Evolutionary conservation across 2,113 vertebrate genomes (phyloP), one percentile per base, ranked within the genome.

Genomic region (Meriones unguiculatus): DNA sequence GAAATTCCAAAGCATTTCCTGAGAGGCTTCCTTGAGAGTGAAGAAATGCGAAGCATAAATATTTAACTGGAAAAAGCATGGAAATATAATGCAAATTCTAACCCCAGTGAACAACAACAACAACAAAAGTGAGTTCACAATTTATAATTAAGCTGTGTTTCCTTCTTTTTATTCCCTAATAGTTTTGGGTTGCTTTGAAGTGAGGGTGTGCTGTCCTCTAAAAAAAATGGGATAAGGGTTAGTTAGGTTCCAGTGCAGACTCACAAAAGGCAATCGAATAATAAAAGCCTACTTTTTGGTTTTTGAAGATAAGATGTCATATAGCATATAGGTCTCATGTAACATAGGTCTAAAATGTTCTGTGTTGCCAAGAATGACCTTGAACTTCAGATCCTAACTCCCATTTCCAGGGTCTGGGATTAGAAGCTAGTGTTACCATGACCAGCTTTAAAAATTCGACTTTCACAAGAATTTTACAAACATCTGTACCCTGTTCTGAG

Each of bases 11-110:
- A 75, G 50, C 75, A 46, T 87, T 82, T 90, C 13, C 73, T 78
- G 35, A 89, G 93, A 84, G 80, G 30, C 38, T 82, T 73, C 10
- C 57, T 77, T n/a, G 62, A 94, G 59, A 95, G 57, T 69, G 69
- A 86, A 95, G 78, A 97, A 80, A 81, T 81, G 35, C 14, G 24
- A 80, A 89, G 46, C 69, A 57, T 89, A 93, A 96, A 86, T 70
- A 80, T 87, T 95, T 93, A 84, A 75, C 46, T 93, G 57, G 17
- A 50, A 89, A 81, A 62, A 75, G 80, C 52, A 76, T 94, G 69
- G 76, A 94, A 89, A 89, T 52, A 93, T 59, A 89, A 86, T 25
- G 46, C 30, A 76, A 88, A 35, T 67, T 85, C 80, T 90, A 90
- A 81, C 20, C 14, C 64, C 75, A 32, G 82, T 46, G 30, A 75